Conservation (phyloP, 53 echinoderm and acorn worm genomes). For the Echinarachnius parma region DNA sequence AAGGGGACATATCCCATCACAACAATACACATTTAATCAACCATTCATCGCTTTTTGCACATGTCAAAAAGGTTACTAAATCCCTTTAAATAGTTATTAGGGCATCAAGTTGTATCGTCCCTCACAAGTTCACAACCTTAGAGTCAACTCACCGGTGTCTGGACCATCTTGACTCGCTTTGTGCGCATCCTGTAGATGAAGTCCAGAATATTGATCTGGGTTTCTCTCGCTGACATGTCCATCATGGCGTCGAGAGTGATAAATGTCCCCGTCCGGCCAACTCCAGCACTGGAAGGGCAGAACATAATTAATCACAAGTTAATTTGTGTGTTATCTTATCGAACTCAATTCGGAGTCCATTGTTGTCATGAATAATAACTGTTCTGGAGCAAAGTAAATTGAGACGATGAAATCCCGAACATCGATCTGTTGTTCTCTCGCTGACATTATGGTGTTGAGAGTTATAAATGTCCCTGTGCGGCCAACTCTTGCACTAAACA, state of each 20-base stretch:
- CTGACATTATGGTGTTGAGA: slow-evolving; percentile 75
- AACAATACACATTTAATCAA: background rate
- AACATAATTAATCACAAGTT: no score
- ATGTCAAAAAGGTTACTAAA: no score
- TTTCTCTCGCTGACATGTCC: slow-evolving; percentile 70
- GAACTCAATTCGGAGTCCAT: no score
- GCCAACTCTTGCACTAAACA: slow-evolving; percentile 95
- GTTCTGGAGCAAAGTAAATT: no score
- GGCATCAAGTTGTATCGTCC: background rate
- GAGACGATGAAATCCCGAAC: slow-evolving; percentile 78
- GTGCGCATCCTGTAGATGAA: slow-evolving; percentile 80
- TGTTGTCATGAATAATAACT: no score
- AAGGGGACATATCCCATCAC: background rate
- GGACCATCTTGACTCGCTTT: slow-evolving; percentile 81
- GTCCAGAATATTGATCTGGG: slow-evolving; percentile 65
- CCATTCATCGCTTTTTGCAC: no score
- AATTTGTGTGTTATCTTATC: no score
- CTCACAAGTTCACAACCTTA: background rate
- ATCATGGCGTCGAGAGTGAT: slow-evolving; percentile 79
- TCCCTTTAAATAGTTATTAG: no score
- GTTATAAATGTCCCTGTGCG: slow-evolving; percentile 84
- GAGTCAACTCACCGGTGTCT: slow-evolving; percentile 63
- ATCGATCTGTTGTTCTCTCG: slow-evolving; percentile 62
- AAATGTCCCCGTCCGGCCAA: slow-evolving; percentile 87
- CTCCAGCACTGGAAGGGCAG: slow-evolving; percentile 94